Base-by-base conservation (phyloP, 2,797 vertebrate genomes). In the Malurus splendens region DNA sequence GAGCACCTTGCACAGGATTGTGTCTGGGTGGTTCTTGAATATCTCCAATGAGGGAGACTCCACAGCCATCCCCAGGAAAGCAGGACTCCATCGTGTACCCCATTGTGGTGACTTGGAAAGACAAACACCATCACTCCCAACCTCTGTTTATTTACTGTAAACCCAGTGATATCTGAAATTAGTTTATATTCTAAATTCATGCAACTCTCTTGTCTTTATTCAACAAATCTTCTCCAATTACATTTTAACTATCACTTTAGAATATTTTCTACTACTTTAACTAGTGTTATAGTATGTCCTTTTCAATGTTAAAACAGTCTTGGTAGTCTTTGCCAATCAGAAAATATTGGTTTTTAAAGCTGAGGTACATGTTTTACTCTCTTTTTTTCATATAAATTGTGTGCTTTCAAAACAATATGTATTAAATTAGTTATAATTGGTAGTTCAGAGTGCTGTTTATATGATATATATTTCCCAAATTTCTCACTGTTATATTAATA, bases 41-140 rank as follows among this genome's bases (percentile, higher is more conserved):
- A 50, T 27, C 42, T 48, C 25, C 0, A 1, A 9, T 36, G n/a
- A 64, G 17, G 5, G n/a, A 42, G 18, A 7, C 11, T 50, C 25
- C 22, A 56, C 57, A 74, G 17, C 18, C 16, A 50, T 51, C 3
- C 28, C 33, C 47, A 54, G 20, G 44, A 50, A 68, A 73, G 28
- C 6, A 28, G 30, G 14, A 9, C 13, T 76, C 41, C 19, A 10
- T 61, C 7, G 11, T 42, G 17, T 9, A 2, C 41, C 22, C 12
- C 47, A n/a, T 0, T 0, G 30, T 0, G 0, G 8, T 41, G 48
- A n/a, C 28, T 59, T 39, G 24, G 13, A 38, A 59, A 81, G 54
- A 42, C 13, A 62, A 78, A 59, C 1, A 1, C 2, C 15, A 7
- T 60, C 8, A 25, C 13, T 47, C 9, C 14, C 1, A 24, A 27